Conservation (phyloP, 2,888 invertebrate genomes). For the Melieria picta region DNA sequence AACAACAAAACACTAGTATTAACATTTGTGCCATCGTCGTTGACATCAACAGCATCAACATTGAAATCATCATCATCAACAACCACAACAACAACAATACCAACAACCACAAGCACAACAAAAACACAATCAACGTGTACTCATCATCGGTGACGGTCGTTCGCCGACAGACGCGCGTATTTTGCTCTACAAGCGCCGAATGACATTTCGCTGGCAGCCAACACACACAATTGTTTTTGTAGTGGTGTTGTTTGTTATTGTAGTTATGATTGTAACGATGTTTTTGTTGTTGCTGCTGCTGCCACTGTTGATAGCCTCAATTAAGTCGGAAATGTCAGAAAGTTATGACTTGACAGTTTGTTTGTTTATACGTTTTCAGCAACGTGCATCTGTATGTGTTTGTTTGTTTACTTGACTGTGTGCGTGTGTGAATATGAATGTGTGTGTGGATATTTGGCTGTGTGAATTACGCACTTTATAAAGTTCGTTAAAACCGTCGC, state of each 20-base stretch:
- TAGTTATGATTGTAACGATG: too few relatives aligned
- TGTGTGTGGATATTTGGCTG: too few relatives aligned
- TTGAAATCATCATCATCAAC: slow-evolving; percentile 22
- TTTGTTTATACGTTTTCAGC: slow-evolving; percentile 2
- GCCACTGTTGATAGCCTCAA: slow-evolving; percentile 32
- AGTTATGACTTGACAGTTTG: slow-evolving; percentile 29
- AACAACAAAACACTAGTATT: background rate
- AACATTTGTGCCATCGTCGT: slow-evolving; percentile 11
- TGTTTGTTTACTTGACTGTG: background rate
- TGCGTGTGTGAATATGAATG: too few relatives aligned
- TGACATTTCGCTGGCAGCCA: too few relatives aligned
- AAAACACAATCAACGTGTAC: slow-evolving; percentile 4
- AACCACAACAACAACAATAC: slow-evolving; percentile 1
- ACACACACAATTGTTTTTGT: too few relatives aligned
- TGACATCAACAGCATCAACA: slow-evolving; percentile 19
- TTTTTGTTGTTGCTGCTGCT: slow-evolving; percentile 12
- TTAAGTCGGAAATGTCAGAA: slow-evolving; percentile 32
- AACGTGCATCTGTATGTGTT: background rate
- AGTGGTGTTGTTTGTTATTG: too few relatives aligned
- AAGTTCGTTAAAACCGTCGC: too few relatives aligned
- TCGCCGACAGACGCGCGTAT: too few relatives aligned
- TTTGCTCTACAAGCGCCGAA: too few relatives aligned
- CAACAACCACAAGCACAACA: slow-evolving; percentile 2
- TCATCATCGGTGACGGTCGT: too few relatives aligned
- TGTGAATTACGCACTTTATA: too few relatives aligned